These are phyloP conservation scores for Sarcophaga caerulescens DNA, from an alignment of 2,888 invertebrate species.

Conservation along the genomic window DNA sequence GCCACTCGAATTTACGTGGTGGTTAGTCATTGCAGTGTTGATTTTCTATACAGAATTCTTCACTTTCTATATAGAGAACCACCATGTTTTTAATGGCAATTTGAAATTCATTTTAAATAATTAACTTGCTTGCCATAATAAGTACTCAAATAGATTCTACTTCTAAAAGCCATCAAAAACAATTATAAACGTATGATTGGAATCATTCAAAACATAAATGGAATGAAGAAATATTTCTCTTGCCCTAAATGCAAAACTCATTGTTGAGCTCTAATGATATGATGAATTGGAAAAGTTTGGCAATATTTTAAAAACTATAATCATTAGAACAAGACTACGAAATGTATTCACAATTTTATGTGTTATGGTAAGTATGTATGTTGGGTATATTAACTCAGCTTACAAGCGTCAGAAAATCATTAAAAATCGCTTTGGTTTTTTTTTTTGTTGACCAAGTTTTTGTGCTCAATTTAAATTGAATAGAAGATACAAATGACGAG, in stretches of 20 bases:
- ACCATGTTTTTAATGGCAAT: slow-evolving; percentile 8
- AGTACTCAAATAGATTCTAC: background rate
- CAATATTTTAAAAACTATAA: background rate
- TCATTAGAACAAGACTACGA: too few species aligned
- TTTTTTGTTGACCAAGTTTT: too few species aligned
- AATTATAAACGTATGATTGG: background rate
- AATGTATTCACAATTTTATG: too few species aligned
- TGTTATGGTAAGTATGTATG: too few species aligned
- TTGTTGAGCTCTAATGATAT: slow-evolving; percentile 1
- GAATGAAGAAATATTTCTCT: background rate
- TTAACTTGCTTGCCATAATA: slow-evolving; percentile 14
- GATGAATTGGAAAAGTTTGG: slow-evolving; percentile 33
- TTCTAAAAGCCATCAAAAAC: background rate
- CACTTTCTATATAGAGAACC: background rate
- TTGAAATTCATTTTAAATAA: slow-evolving; percentile 28
- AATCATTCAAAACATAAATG: background rate
- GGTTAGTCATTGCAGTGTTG: too few species aligned
- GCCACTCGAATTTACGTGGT: too few species aligned
- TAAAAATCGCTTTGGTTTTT: too few species aligned
- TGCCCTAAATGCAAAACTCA: background rate
- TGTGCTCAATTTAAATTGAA: too few species aligned
- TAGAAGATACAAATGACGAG: too few species aligned
- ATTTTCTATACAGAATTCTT: too few species aligned
- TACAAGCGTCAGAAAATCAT: too few species aligned
- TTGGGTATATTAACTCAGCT: too few species aligned